Evolutionary conservation across 2,113 vertebrate species (phyloP).

Genomic region (Tragulus kanchil): DNA sequence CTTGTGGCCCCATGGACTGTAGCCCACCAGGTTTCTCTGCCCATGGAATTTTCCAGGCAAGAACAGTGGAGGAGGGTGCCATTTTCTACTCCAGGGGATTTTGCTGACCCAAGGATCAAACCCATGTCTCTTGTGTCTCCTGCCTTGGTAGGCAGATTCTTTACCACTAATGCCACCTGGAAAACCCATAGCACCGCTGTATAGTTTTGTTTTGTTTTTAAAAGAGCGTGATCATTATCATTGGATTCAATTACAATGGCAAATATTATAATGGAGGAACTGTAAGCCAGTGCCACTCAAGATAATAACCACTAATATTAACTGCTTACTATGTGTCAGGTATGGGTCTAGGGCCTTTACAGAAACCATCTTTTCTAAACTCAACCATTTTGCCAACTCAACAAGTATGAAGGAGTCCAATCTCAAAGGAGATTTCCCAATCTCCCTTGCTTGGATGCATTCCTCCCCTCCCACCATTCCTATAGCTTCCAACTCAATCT

Average conservation of each 20-base stretch:
- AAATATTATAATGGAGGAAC: not conserved
- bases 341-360: not conserved
- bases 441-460: not conserved
- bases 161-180: not conserved
- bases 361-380: slow-evolving; percentile 16
- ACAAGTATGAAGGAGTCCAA: not conserved
- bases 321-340: not conserved
- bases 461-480: not conserved
- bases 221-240: not conserved
- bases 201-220: slow-evolving; percentile 27
- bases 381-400: not conserved
- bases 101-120: not conserved
- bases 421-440: not conserved
- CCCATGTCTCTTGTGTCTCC: not conserved
- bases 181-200: not conserved
- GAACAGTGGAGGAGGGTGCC: not conserved
- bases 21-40: not conserved
- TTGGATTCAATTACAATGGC: not conserved
- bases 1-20: not conserved
- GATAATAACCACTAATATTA: not conserved
- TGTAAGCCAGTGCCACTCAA: not conserved
- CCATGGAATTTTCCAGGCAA: not conserved
- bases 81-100: not conserved
- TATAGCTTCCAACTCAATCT: not conserved
- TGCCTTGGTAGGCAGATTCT: not conserved